Evolutionary conservation across 2,888 invertebrate species (phyloP).

Genomic region (Polydrusus cervinus): DNA sequence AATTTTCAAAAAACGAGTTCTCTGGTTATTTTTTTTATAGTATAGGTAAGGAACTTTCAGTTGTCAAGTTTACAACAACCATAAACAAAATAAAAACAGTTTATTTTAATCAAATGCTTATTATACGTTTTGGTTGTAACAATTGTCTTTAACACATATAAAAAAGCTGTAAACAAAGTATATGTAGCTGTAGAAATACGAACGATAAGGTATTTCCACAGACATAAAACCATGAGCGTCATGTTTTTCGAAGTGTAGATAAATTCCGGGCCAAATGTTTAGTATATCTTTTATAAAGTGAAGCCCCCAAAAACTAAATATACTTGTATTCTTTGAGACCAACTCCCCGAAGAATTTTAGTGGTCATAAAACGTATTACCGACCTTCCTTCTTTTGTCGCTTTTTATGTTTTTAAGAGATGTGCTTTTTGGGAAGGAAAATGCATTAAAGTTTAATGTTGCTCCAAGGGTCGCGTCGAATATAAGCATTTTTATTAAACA

Average conservation of each 20-base stretch:
- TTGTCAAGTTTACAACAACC: too few species aligned
- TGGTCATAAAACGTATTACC: constrained; percentile 25
- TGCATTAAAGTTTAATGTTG: constrained; percentile 22
- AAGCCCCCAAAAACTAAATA: constrained; percentile 14
- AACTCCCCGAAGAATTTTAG: constrained; percentile 19
- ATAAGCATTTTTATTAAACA: constrained; percentile 2
- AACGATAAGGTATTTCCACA: neutral
- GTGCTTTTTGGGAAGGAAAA: constrained; percentile 14
- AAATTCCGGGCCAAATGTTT: constrained; percentile 9
- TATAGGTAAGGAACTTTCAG: too few species aligned
- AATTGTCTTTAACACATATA: neutral
- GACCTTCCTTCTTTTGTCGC: constrained; percentile 17
- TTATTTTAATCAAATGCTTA: too few species aligned
- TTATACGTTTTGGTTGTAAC: too few species aligned
- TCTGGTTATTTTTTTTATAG: too few species aligned
- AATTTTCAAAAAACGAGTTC: too few species aligned
- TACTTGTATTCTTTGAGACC: constrained; percentile 8
- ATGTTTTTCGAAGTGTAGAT: neutral
- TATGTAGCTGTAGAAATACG: neutral
- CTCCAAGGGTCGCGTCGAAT: neutral
- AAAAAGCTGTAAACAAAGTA: neutral
- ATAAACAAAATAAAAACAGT: too few species aligned
- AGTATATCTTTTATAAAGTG: constrained; percentile 16
- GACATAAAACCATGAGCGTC: constrained; percentile 2
- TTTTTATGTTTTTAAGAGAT: constrained; percentile 33